These are phyloP conservation scores for Psittacus erithacus DNA, from an alignment of 2,113 vertebrate genomes.

Conservation along the genomic window DNA sequence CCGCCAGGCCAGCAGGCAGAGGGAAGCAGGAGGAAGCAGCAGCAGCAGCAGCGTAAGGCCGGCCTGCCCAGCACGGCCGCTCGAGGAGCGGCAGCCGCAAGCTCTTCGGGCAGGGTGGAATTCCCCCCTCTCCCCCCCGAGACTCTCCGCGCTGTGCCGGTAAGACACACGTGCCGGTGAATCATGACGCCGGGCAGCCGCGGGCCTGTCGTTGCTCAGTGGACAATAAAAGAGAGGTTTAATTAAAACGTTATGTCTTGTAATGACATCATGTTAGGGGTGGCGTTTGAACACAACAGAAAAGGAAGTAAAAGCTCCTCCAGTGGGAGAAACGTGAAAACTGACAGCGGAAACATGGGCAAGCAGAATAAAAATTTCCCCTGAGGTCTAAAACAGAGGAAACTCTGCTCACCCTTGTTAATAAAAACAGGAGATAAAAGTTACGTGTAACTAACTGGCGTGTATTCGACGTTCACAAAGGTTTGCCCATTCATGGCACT, in stretches of 20 bases:
- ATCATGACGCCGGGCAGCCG: background rate
- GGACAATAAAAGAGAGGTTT: background rate
- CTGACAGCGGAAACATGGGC: background rate
- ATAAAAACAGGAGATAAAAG: background rate
- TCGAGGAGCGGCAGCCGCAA: background rate
- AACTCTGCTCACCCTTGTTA: background rate
- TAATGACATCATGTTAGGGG: background rate
- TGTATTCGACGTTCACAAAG: background rate
- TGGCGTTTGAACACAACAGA: background rate
- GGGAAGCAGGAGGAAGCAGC: background rate
- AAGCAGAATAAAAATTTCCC: background rate
- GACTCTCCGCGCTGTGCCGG: background rate
- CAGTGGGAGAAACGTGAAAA: background rate
- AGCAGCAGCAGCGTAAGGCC: fast-evolving
- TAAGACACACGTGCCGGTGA: background rate
- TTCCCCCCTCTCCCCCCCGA: background rate
- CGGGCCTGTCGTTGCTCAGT: fast-evolving
- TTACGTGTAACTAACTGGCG: background rate
- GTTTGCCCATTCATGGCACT: background rate
- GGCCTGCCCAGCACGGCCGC: fast-evolving
- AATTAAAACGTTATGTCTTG: background rate
- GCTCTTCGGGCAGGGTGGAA: background rate
- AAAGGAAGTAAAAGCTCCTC: background rate
- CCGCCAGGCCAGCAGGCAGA: fast-evolving
- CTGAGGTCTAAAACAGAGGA: background rate